Base-by-base conservation (phyloP, 1,140 invertebrate genomes). In the Zaprionus capensis region DNA sequence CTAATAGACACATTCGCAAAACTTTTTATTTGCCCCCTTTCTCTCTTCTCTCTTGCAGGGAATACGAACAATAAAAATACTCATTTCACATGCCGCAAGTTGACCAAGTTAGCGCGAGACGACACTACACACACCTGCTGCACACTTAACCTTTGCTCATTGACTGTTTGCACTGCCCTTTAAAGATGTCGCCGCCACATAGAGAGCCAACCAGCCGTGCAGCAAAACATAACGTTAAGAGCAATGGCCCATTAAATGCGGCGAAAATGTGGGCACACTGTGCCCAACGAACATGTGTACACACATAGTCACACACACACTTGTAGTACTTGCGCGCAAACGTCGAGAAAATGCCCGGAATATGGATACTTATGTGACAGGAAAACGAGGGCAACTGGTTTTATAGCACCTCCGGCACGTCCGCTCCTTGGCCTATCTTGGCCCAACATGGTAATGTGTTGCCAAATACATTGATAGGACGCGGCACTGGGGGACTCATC, bases 181-280 rank as follows among this genome's bases (percentile, higher is more conserved):
- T 70, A 69, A 74, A 62, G 71, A 61, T 17, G 71, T 22, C 14
- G 11, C 51, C 20, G 51, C 22, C 26, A 57, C 61, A 34, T 17
- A 44, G 5, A 9, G 24, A 57, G 20, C 24, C 49, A 61, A 41
- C 36, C 51, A 66, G 66, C 36, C 46, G 55, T 44, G 55, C 68
- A 34, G 38, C 28, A 66, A 59, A 58, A 55, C 75, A 73, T 73
- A 59, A 68, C 49, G 66, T 73, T 61, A 73, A 66, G 76, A 65
- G 70, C 55, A 73, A 80, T 80, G 78, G 75, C 53, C 75, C 75
- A 77, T 77, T 73, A 73, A 80, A 80, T 46, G 41, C 55, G 78
- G 59, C 70, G 31, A 28, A 77, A 80, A 77, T 59, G 74, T 68
- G 62, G 44, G 69, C 58, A 46, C 36, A 57, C 67, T 53, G 61